phyloP scores from a whole-genome alignment of 1,140 invertebrate species.

The Sycophila sp. region DNA sequence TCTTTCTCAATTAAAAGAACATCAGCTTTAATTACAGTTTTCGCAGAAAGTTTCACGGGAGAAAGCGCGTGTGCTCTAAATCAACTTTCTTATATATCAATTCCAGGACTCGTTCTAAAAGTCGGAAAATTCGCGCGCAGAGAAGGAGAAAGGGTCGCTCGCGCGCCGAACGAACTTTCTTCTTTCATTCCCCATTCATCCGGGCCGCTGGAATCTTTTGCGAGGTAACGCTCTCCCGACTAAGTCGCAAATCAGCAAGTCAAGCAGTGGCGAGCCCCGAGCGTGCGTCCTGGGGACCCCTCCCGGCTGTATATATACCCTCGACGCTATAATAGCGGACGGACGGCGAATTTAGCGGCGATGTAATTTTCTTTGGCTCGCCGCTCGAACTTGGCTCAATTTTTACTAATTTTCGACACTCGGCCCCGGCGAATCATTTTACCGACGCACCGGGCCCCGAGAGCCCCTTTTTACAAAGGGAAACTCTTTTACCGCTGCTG shows the following conservation, averaged over 20 bases:
- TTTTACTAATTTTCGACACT: not conserved
- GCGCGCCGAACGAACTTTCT: not conserved
- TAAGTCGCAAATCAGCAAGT: slow-evolving; percentile 15
- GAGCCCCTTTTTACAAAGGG: not conserved
- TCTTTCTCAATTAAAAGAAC: no score
- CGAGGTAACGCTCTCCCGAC: not conserved
- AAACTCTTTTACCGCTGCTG: no score
- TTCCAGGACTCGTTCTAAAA: no score
- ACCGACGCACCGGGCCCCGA: not conserved
- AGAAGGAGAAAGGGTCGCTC: no score
- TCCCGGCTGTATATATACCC: no score
- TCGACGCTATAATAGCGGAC: not conserved
- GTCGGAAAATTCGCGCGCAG: no score
- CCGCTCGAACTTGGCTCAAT: not conserved
- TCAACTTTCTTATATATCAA: no score
- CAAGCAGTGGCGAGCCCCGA: not conserved
- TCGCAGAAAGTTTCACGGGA: no score
- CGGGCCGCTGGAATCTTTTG: not conserved
- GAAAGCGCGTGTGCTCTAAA: no score
- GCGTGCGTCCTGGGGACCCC: no score
- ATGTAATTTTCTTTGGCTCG: slow-evolving; percentile 5
- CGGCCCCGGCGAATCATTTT: not conserved
- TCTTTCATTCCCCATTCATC: slow-evolving; percentile 2
- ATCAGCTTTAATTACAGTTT: no score
- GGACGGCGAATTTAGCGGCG: not conserved